Evolutionary conservation across 2,797 vertebrate genomes (phyloP), one percentile per base, ranked within the genome.

Genomic region (Pangasius krempfi): DNA sequence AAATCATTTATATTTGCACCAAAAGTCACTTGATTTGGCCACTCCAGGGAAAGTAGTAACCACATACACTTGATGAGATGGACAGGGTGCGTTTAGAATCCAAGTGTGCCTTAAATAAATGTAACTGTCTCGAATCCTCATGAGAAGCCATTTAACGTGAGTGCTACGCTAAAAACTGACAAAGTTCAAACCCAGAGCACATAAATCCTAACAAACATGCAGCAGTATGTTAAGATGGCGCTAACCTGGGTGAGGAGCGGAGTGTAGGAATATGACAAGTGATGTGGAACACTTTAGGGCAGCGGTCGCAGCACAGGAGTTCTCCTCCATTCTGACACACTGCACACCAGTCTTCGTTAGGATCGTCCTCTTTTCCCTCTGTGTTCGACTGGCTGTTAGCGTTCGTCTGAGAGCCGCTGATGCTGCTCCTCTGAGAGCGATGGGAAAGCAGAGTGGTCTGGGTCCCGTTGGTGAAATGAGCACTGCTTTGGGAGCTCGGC

Each of bases 341-440:
- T 0, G 98, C 99, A 86, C 99, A 99, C 99, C 99, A 99, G 95
- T 99, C 99, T 93, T 99, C 99, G 81, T 99, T 99, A 3, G 98
- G 98, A 90, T 99, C 99, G 0, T 99, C 98, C 0, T 99, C 98
- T 93, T 99, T 99, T 33, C 91, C 93, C 7, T 88, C 89, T 7
- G 89, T 66, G n/a, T 76, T 84, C 10, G 88, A 58, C 83, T 91
- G 87, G 91, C 93, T 97, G 83, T 44, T 89, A 0, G 92, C 86
- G 44, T 81, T 93, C 7, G 90, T 50, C 2, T 72, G 66, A 52
- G 64, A 76, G 73, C 86, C 30, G 9, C 68, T 40, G 16, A 90
- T 40, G 90, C 94, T 95, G 60, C 90, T 94, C 14, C 87, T 94
- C 20, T 96, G 93, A 4, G 94, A 89, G 0, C 95, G 93, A 78